Evolutionary conservation across 1,140 invertebrate species (phyloP), one percentile per base, ranked within the genome.

Genomic region (Belonocnema kinseyi): DNA sequence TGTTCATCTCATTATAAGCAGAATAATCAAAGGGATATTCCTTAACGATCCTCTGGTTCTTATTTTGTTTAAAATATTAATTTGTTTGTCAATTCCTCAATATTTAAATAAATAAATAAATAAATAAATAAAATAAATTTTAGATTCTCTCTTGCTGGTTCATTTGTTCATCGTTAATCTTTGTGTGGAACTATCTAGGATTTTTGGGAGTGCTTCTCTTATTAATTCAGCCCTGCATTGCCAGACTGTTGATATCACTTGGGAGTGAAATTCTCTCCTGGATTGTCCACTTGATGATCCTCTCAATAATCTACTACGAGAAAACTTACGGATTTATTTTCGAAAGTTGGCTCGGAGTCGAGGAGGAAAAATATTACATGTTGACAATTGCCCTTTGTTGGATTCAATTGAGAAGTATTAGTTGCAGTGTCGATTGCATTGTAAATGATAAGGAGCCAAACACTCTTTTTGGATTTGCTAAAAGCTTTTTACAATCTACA

Each of bases 401-500:
- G 94, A 91, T 92, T 73, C 91, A 92, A 82, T 79, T 94, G 10
- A 88, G 92, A 80, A 92, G 92, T 76, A 90, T 93, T 11, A 93
- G 93, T 79, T 93, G 92, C 73, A 89, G 88, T 53, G 89, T 94
- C 53, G 93, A 94, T 74, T 88, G 81, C 46, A 91, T 89, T 52
- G 75, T 81, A 21, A 78, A 77, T 26, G 84, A 87, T 21, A 77
- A 89, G 50, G 58, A 33, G 7, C 75, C 83, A 17, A 77, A 85
- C 56, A 85, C 73, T 79, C 73, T 86, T 4, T 54, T 40, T n/a
- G 84, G 81, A 56, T 87, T 86, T 77, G 85, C 87, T 7, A 78
- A 85, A 17, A 84, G 91, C 75, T 88, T 93, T 66, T 51, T 91
- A 7, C 83, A 93, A 33, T 92, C 93, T 79, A 84, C 95, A 21